Conservation (phyloP, 2,888 invertebrate genomes). For the Caenorhabditis drosophilae region DNA sequence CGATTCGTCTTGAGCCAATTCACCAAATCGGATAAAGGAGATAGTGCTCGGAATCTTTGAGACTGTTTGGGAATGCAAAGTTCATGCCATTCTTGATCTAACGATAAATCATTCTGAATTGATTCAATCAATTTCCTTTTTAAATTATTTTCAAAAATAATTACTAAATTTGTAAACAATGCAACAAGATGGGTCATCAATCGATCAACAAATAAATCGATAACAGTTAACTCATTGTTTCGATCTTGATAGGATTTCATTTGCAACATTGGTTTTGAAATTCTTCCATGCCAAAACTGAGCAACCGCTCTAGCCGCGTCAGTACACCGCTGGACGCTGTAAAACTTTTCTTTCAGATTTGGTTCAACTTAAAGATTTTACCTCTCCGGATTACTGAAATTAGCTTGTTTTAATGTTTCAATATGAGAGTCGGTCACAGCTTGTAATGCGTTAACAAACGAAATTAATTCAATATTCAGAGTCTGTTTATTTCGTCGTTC, state of each 20-base stretch:
- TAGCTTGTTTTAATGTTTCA: constrained; percentile 56
- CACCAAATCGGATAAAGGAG: constrained; percentile 72
- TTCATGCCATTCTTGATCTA: constrained; percentile 66
- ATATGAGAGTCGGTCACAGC: constrained; percentile 59
- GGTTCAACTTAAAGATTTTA: too few relatives aligned
- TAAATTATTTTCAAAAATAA: constrained; percentile 12
- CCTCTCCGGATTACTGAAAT: constrained; percentile 63
- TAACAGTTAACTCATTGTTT: constrained; percentile 76
- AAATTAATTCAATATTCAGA: constrained; percentile 32
- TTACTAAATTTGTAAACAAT: constrained; percentile 87
- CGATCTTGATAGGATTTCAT: constrained; percentile 54
- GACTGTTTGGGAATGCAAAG: constrained; percentile 80
- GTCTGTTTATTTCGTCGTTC: constrained; percentile 83
- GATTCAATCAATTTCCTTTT: neutral
- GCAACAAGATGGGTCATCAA: constrained; percentile 90
- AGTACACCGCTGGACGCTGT: constrained; percentile 60
- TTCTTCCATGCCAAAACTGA: constrained; percentile 48
- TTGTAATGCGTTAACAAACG: constrained; percentile 55
- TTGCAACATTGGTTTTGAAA: constrained; percentile 48
- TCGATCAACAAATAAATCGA: constrained; percentile 81
- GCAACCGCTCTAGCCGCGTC: constrained; percentile 62
- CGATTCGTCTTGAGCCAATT: constrained; percentile 66
- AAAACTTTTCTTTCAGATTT: constrained; percentile 12
- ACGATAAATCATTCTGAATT: constrained; percentile 54
- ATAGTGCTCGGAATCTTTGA: constrained; percentile 83